Base-by-base conservation (phyloP, 2,113 vertebrate species). In the Sylvia atricapilla region DNA sequence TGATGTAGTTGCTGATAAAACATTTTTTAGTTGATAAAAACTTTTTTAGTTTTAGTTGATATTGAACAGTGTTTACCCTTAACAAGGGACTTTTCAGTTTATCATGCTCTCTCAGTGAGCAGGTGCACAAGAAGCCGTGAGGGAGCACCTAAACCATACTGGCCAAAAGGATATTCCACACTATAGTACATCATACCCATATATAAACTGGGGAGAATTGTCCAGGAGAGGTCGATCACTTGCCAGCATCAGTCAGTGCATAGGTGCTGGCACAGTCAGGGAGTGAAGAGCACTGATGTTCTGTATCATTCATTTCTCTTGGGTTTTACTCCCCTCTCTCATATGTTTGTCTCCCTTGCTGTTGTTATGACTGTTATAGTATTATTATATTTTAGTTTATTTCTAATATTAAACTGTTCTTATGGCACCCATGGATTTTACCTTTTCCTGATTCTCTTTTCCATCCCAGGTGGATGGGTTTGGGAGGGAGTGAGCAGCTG, bases 131-230 rank as follows among this genome's bases (percentile, higher is more conserved):
- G 53, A 68, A 47, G 17, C 20, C 16, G 8, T 10, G 23, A 46
- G 11, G 28, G 4, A 75, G 4, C 13, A 75, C 46, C 24, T 41
- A 21, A 41, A 9, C n/a, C 21, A 17, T 50, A 66, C 16, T 17
- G 30, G 13, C 7, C 46, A 53, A 35, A 82, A 23, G 14, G 20
- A 41, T 60, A 22, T 31, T 53, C 20, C 55, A 47, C 17, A 68
- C 6, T 28, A 10, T 0, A 30, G 39, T 13, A 31, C 8, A 21
- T 55, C 2, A 7, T 19, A 11, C 9, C n/a, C 14, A 31, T 22
- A 7, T 22, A 12, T 35, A 13, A 53, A 15, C 16, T 35, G 39
- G 11, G 13, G 16, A 41, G 7, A 60, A 7, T 5, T 25, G 24
- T 25, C 13, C 24, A 19, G 46, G 39, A 47, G n/a, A 21, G 17